These are phyloP conservation scores for Tinea trinotella DNA, from an alignment of 2,888 invertebrate genomes.

Conservation along the genomic window DNA sequence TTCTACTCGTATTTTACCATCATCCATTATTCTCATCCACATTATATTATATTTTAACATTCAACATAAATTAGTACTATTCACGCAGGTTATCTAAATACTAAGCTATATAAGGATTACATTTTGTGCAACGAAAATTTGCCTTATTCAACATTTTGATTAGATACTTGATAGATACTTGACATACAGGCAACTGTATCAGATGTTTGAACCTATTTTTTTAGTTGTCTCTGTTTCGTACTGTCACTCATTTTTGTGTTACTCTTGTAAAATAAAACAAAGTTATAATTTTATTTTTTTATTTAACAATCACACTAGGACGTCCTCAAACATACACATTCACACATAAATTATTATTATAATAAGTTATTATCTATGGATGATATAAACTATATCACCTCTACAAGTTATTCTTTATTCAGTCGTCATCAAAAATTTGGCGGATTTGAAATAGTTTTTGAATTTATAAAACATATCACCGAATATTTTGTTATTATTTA, in stretches of 20 bases:
- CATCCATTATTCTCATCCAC: too few relatives aligned
- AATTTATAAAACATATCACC: constrained; percentile 13
- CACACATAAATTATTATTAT: constrained; percentile 36
- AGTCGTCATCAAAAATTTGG: constrained; percentile 63
- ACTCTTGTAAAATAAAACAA: constrained; percentile 24
- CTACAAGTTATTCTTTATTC: constrained; percentile 56
- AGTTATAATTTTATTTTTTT: constrained; percentile 37
- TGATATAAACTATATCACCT: constrained; percentile 60
- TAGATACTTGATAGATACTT: too few relatives aligned
- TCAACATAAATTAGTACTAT: too few relatives aligned
- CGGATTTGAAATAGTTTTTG: constrained; percentile 29
- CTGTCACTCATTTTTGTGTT: neutral
- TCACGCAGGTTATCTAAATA: too few relatives aligned
- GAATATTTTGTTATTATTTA: constrained; percentile 5
- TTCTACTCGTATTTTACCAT: too few relatives aligned
- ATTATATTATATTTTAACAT: too few relatives aligned
- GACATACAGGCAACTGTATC: too few relatives aligned
- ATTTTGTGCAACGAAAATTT: too few relatives aligned
- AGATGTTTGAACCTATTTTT: too few relatives aligned
- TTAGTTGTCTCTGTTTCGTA: too few relatives aligned
- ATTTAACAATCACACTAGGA: constrained; percentile 67
- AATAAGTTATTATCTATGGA: constrained; percentile 43
- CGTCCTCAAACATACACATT: constrained; percentile 65
- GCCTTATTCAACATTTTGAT: too few relatives aligned
- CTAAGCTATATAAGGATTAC: too few relatives aligned